Conservation (phyloP, 2,113 vertebrate species). For the crab-eating macaque (Macaca fascicularis) region T2T-MFA8v1.1 NC_088381.1:12205001-12205500, state of each 20-base stretch:
- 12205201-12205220: not conserved
- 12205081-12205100: not conserved
- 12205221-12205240: not conserved
- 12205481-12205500: not conserved
- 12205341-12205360: not conserved
- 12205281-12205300: not conserved
- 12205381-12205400: not conserved
- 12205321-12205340: not conserved
- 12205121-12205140: not conserved
- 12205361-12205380: not conserved
- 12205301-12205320: not conserved
- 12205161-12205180: not conserved
- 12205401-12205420: not conserved
- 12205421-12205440: not conserved
- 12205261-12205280: not conserved
- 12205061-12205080: not conserved
- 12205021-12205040: not conserved
- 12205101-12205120: not conserved
- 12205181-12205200: not conserved
- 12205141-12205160: not conserved
- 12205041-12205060: conserved; percentile 12
- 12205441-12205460: not conserved
- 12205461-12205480: not conserved
- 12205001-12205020: not conserved
- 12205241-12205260: not conserved